Evolutionary conservation across 2,797 vertebrate species (phyloP), one percentile per base, ranked within the genome.

Genomic region (Zonotrichia albicollis): DNA sequence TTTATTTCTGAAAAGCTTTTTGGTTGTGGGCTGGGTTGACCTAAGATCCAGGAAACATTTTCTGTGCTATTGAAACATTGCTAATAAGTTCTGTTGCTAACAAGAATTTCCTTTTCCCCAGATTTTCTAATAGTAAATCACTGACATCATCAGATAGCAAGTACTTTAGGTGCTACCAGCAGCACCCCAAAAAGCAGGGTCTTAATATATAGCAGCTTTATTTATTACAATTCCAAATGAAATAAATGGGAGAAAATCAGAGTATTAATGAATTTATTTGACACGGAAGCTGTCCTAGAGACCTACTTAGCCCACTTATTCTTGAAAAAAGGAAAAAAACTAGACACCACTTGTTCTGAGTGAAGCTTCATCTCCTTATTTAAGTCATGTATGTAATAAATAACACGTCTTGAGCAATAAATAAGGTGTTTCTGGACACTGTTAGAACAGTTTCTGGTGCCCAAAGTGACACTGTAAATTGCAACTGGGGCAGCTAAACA

Each of bases 401-500:
- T 84, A 64, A 29, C 0, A 2, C 1, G 1, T 48, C 23, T 46
- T 81, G 80, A 87, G 51, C 40, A 32, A 3, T 42, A 64, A 22
- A 12, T 74, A 53, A 26, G 16, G 9, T 64, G 34, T 89, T 38
- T 72, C 10, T 79, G 40, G 58, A 73, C 22, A 20, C 51, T 36
- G 17, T 55, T 61, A 38, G 43, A 70, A 40, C 5, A 40, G 38
- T 58, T 93, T 65, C 30, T 90, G 34, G 8, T 95, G 32, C 40
- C 43, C 2, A 2, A 0, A 93, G 57, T 71, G 71, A 57, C 12
- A 8, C 40, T 67, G n/a, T 68, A 84, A 91, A 81, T 55, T 87
- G 73, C 66, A 91, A 13, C 54, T 81, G 66, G 87, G 76, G 54
- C 87, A 84, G 50, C 71, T 94, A 79, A 96, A 78, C 43, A 50